Percentiles rank a stretch among this genome's conserved stretches.
Conservation (phyloP, 2,797 vertebrate genomes). For the Galago senegalensis region DNA sequence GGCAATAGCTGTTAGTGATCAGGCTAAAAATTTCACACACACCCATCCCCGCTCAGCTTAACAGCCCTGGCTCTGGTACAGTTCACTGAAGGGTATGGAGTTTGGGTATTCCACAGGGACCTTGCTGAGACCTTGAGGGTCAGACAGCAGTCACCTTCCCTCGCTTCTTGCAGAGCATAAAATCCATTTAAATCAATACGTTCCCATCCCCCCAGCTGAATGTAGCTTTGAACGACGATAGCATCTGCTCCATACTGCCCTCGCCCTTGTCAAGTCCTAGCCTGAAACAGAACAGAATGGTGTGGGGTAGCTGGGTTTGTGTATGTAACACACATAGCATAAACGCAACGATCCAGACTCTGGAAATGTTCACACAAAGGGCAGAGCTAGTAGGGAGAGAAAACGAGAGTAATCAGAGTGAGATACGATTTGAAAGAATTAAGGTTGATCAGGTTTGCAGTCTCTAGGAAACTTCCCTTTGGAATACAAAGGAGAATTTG, state of each 20-base stretch:
- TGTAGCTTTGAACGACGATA: conserved; percentile 70
- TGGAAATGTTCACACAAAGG: conserved; percentile 73
- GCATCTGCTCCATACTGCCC: conserved; percentile 66
- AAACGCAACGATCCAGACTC: conserved; percentile 59
- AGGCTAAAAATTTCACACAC: conserved; percentile 27
- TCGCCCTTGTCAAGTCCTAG: conserved; percentile 71
- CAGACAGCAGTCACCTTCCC: conserved; percentile 59
- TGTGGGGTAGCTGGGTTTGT: conserved; percentile 63
- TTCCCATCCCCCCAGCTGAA: conserved; percentile 41
- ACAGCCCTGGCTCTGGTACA: conserved; percentile 56
- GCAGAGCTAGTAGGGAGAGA: conserved; percentile 23
- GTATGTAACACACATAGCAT: conserved; percentile 43
- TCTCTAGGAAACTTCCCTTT: conserved; percentile 47
- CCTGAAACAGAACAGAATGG: conserved; percentile 75
- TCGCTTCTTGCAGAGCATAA: conserved; percentile 68
- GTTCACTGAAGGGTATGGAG: conserved; percentile 47
- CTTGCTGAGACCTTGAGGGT: conserved; percentile 68
- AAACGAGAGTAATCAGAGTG: conserved; percentile 65
- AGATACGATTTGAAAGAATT: conserved; percentile 73
- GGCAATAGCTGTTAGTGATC: conserved; percentile 22
- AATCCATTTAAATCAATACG: conserved; percentile 77
- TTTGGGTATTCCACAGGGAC: conserved; percentile 67
- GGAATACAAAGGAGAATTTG: conserved; percentile 60
- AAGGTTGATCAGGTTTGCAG: conserved; percentile 60
- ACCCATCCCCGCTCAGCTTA: neutral